A percentile compares a stretch with the other conserved stretches of the same genome.
phyloP scores from a whole-genome alignment of 2,888 invertebrate genomes.

The Dryobotodes eremita region DNA sequence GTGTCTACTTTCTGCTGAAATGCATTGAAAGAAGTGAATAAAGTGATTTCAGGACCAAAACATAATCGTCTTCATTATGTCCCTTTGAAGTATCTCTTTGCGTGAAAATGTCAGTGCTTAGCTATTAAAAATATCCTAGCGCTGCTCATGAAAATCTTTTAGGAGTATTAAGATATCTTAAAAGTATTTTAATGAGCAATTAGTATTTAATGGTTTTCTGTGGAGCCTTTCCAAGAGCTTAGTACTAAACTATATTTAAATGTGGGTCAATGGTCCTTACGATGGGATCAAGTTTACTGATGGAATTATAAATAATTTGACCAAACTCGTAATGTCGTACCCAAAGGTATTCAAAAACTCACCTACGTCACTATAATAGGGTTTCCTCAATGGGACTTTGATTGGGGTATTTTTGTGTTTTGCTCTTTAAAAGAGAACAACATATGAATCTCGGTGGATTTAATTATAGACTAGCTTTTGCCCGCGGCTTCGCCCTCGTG shows the following conservation, averaged over 20 bases:
- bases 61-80: conserved; percentile 1
- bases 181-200: conserved; percentile 54
- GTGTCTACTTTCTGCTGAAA: background rate
- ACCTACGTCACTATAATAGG: conserved; percentile 3
- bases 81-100: background rate
- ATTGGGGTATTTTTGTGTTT: background rate
- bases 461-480: no score
- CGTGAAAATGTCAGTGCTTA: conserved; percentile 13
- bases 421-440: conserved; percentile 8
- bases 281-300: conserved; percentile 17
- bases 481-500: no score
- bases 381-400: conserved; percentile 12
- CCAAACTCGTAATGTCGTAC: conserved; percentile 24
- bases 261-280: conserved; percentile 17
- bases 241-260: conserved; percentile 23
- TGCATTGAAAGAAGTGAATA: background rate
- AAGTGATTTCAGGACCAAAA: background rate
- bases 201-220: conserved; percentile 34
- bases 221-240: background rate
- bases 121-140: conserved; percentile 21
- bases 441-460: background rate
- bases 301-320: conserved; percentile 38
- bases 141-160: background rate
- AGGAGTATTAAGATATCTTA: conserved; percentile 1
- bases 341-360: conserved; percentile 46